These are phyloP conservation scores for Drosophila prolongata DNA, from an alignment of 2,888 invertebrate genomes.

Conservation along the genomic window DNA sequence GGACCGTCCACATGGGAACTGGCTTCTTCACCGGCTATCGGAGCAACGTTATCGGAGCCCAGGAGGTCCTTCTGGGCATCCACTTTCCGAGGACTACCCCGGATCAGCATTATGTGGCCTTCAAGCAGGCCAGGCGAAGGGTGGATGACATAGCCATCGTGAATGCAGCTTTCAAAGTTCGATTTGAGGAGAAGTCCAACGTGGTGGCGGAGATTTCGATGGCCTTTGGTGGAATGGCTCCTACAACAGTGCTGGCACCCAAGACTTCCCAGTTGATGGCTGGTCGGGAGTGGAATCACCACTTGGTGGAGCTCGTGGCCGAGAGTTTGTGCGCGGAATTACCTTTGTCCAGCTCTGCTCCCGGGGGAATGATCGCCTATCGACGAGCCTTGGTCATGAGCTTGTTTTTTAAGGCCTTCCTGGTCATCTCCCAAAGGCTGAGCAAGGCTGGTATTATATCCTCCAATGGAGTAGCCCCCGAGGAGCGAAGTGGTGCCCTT, in stretches of 20 bases:
- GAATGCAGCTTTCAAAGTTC: constrained; percentile 92
- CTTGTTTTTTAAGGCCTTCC: constrained; percentile 89
- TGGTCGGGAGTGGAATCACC: constrained; percentile 88
- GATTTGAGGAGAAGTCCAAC: constrained; percentile 86
- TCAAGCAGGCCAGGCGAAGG: constrained; percentile 95
- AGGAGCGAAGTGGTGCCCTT: constrained; percentile 83
- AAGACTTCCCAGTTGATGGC: constrained; percentile 87
- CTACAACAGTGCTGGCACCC: constrained; percentile 90
- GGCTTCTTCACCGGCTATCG: constrained; percentile 95
- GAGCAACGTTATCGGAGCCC: constrained; percentile 88
- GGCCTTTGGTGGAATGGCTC: constrained; percentile 97
- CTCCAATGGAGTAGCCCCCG: constrained; percentile 70
- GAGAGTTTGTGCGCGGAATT: constrained; percentile 90
- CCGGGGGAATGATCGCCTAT: constrained; percentile 93
- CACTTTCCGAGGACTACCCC: constrained; percentile 90
- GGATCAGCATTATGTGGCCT: constrained; percentile 91
- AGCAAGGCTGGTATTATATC: constrained; percentile 64
- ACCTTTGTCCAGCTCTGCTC: constrained; percentile 90
- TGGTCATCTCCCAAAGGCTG: constrained; percentile 86
- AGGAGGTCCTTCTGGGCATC: constrained; percentile 93
- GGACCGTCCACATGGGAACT: constrained; percentile 89
- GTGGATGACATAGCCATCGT: constrained; percentile 99
- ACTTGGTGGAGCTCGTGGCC: constrained; percentile 87
- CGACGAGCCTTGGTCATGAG: constrained; percentile 91
- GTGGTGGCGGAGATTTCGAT: constrained; percentile 88